phyloP scores from a whole-genome alignment of 2,113 vertebrate genomes.

The Megaceryle torquata region DNA sequence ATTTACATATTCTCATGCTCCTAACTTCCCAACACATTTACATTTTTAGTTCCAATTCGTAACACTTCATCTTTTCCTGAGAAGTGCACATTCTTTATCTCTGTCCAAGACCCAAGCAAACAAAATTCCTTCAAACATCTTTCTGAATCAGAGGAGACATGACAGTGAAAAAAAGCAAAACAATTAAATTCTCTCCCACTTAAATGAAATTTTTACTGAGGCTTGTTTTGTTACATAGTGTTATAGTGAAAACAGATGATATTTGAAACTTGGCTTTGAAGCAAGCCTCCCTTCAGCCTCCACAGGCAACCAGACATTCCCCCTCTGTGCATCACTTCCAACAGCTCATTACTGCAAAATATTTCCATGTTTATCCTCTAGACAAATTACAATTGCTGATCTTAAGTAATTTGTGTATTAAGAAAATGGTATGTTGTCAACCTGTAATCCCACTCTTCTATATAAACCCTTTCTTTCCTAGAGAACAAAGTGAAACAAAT shows the following conservation, averaged over 20 bases:
- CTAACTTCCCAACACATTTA: background rate
- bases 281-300: slow-evolving; percentile 15
- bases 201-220: slow-evolving; percentile 18
- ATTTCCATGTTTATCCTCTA: slow-evolving; percentile 19
- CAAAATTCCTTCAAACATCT: slow-evolving; percentile 17
- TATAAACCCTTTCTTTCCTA: background rate
- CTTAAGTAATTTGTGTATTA: background rate
- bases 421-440: background rate
- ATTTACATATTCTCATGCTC: background rate
- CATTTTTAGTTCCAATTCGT: background rate
- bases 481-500: background rate
- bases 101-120: background rate
- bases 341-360: background rate
- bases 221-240: slow-evolving; percentile 45
- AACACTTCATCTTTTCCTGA: background rate
- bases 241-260: slow-evolving; percentile 66
- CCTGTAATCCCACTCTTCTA: background rate
- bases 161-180: background rate
- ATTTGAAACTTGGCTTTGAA: slow-evolving; percentile 48
- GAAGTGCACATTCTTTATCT: background rate
- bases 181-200: slow-evolving; percentile 14
- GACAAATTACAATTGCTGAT: slow-evolving; percentile 17
- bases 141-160: slow-evolving; percentile 3
- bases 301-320: slow-evolving; percentile 33
- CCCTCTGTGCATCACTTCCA: slow-evolving; percentile 31